Evolutionary conservation across 2,797 vertebrate genomes (phyloP), one percentile per base, ranked within the genome.

Genomic region (Chelidonichthys spinosus): DNA sequence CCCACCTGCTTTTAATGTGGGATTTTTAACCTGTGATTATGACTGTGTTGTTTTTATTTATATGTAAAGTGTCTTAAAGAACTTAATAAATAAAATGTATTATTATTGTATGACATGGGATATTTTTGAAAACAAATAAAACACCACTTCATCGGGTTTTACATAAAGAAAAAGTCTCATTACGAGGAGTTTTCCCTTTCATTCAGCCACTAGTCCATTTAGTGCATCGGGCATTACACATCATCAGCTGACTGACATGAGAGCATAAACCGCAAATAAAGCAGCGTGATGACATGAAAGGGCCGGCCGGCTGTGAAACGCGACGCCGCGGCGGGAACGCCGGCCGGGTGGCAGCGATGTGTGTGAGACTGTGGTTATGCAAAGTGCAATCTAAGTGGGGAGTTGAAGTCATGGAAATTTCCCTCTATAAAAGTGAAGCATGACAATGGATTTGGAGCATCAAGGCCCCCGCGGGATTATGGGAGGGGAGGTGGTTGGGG

Each of bases 381-480:
- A 90, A 89, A 92, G 85, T 89, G 83, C 83, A 89, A 89, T 90
- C 82, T 87, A 88, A 90, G 87, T 90, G 85, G 44, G 74, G 85
- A 89, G 88, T 90, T 92, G 91, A 93, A 94, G 92, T 93, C 90
- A 93, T 93, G 92, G 91, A 93, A 93, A 94, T 93, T 90, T 89
- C 84, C 88, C 74, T 85, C 82, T 88, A 90, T 92, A 88, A 92
- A 93, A 92, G 87, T 91, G 87, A 93, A 90, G 92, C 92, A 91
- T 94, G 92, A 93, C 93, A 93, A 93, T 92, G 92, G 92, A 93
- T 94, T 94, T 92, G 90, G 90, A 90, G 91, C 92, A 92, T 93
- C 93, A 92, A 92, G 90, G 87, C 90, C 88, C 59, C 88, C 59
- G 47, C 44, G 46, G 92, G 92, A 93, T 93, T 94, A 92, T 74